Percentiles rank a stretch among this genome's conserved stretches.
Evolutionary conservation across 2,113 vertebrate species (phyloP).

Genomic region (Thunnus thynnus): DNA sequence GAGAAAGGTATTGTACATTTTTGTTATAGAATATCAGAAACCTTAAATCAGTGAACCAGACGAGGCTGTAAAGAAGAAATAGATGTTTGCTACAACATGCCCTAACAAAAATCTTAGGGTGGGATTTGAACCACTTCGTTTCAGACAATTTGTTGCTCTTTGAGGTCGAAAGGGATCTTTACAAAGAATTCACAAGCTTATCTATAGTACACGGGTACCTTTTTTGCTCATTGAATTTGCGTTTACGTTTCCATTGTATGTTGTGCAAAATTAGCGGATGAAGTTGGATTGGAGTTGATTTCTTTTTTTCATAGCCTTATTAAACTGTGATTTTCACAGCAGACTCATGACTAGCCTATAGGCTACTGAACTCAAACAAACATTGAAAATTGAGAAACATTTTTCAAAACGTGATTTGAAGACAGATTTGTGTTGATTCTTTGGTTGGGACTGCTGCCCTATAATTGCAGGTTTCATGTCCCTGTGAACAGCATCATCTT

Average conservation of each 20-base stretch:
- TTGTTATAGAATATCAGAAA: neutral
- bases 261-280: too few species aligned
- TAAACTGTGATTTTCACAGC: too few species aligned
- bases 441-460: too few species aligned
- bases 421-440: neutral
- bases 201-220: neutral
- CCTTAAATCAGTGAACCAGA: neutral
- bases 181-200: neutral
- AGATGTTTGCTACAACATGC: neutral
- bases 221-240: too few species aligned
- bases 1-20: conserved; percentile 45
- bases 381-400: neutral
- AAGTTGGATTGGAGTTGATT: too few species aligned
- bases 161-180: neutral
- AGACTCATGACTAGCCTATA: too few species aligned
- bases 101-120: neutral
- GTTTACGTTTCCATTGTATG: neutral
- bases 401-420: neutral
- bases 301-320: too few species aligned
- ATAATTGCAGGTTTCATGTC: too few species aligned
- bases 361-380: too few species aligned
- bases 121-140: neutral
- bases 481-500: neutral
- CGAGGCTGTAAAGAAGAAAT: neutral
- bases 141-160: neutral